phyloP scores from a whole-genome alignment of 2,113 vertebrate species.

The Megaceryle maxima region DNA sequence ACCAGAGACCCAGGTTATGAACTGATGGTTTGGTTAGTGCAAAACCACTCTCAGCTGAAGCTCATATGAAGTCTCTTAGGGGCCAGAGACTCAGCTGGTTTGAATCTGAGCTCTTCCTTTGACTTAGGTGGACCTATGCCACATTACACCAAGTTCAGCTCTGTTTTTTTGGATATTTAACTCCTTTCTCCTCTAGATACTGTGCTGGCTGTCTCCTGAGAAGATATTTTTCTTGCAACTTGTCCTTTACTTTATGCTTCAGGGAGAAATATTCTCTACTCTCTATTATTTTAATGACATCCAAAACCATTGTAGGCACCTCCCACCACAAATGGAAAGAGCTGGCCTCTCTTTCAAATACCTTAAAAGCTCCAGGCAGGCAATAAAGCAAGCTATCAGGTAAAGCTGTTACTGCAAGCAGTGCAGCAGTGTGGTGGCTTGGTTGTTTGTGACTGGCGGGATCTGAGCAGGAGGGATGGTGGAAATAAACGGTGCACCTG shows the following conservation, averaged over 20 bases:
- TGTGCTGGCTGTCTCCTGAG: background rate
- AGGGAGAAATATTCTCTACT: background rate
- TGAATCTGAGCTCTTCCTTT: background rate
- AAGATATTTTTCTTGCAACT: background rate
- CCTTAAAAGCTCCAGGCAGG: background rate
- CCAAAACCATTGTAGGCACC: background rate
- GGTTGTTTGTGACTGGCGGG: background rate
- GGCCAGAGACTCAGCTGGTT: background rate
- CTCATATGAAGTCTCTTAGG: background rate
- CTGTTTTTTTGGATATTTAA: background rate
- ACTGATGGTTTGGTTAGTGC: background rate
- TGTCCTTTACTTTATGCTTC: background rate
- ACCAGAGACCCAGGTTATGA: background rate
- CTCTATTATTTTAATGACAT: background rate
- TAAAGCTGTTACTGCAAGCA: background rate
- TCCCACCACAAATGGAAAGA: background rate
- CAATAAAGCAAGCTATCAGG: background rate
- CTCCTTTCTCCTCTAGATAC: background rate
- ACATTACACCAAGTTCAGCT: background rate
- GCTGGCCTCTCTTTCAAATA: background rate
- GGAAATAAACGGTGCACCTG: accelerated
- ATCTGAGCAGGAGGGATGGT: background rate
- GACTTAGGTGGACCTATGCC: background rate
- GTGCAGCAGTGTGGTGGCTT: too few relatives aligned
- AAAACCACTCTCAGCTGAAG: background rate